Percentiles rank a stretch among this genome's conserved stretches.
phyloP scores from a whole-genome alignment of 1,140 invertebrate species.

The Drosophila pseudoobscura region DNA sequence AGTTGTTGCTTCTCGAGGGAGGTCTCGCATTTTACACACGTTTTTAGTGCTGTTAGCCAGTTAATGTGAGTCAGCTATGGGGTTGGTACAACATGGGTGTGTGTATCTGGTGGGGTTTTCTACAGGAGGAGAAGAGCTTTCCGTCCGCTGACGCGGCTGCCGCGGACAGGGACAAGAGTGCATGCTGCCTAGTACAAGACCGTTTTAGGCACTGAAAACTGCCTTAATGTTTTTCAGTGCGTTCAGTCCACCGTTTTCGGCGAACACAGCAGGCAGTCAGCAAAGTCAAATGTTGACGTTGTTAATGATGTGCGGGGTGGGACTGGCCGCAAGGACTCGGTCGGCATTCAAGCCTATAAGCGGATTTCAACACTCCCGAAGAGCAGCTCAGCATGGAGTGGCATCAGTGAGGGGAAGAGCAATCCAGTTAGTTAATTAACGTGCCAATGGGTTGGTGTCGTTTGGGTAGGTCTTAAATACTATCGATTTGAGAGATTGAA shows the following conservation, averaged over 20 bases:
- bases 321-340: slow-evolving; percentile 9
- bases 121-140: slow-evolving; percentile 9
- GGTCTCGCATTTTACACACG: slow-evolving; percentile 72
- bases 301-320: slow-evolving; percentile 70
- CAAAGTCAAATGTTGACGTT: slow-evolving; percentile 79
- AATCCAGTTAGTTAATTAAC: slow-evolving; percentile 64
- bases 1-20: slow-evolving; percentile 61
- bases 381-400: slow-evolving; percentile 20
- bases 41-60: slow-evolving; percentile 76
- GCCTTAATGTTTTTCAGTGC: slow-evolving; percentile 71
- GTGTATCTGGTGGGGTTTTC: slow-evolving; percentile 39
- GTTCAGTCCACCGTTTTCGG: slow-evolving; percentile 56
- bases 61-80: slow-evolving; percentile 45
- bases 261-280: slow-evolving; percentile 66
- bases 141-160: slow-evolving; percentile 43
- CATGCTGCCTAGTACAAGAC: slow-evolving; percentile 5
- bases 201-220: slow-evolving; percentile 71
- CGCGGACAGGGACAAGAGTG: slow-evolving; percentile 76
- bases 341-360: slow-evolving; percentile 43
- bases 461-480: slow-evolving; percentile 31
- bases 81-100: neutral
- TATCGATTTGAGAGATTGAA: slow-evolving; percentile 42
- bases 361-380: slow-evolving; percentile 57
- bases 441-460: slow-evolving; percentile 19
- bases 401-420: slow-evolving; percentile 14